phyloP scores from a whole-genome alignment of 2,888 invertebrate genomes.

The Eurytoma adleriae region DNA sequence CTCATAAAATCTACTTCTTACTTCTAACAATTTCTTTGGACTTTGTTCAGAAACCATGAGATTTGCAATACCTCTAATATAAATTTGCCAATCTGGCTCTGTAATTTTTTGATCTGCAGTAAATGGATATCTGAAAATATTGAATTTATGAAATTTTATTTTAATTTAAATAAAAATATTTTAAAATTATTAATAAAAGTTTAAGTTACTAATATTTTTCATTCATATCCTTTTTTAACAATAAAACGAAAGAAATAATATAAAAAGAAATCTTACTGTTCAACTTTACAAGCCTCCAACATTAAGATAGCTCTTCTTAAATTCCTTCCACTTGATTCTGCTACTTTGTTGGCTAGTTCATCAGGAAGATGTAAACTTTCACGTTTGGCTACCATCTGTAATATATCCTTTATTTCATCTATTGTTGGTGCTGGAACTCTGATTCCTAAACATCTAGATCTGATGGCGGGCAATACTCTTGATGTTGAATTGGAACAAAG shows the following conservation, averaged over 20 bases:
- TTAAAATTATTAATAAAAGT: slow-evolving; percentile 1
- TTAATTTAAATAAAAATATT: slow-evolving; percentile 13
- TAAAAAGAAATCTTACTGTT: slow-evolving; percentile 79
- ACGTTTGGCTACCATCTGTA: slow-evolving; percentile 84
- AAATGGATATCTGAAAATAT: slow-evolving; percentile 84
- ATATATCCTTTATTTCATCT: slow-evolving; percentile 84
- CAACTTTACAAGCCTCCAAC: slow-evolving; percentile 94
- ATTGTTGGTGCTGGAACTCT: slow-evolving; percentile 92
- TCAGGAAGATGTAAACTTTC: slow-evolving; percentile 88
- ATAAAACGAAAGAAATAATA: background rate
- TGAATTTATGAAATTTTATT: background rate
- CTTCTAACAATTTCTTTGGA: slow-evolving; percentile 88
- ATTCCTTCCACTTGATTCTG: slow-evolving; percentile 90
- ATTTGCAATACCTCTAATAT: slow-evolving; percentile 89
- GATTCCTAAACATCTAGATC: slow-evolving; percentile 94
- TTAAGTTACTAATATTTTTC: background rate
- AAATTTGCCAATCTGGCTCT: slow-evolving; percentile 96
- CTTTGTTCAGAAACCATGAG: slow-evolving; percentile 92
- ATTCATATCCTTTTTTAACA: background rate
- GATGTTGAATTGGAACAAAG: slow-evolving; percentile 96
- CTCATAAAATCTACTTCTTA: slow-evolving; percentile 94
- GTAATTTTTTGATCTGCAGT: slow-evolving; percentile 86
- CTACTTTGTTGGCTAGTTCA: slow-evolving; percentile 87
- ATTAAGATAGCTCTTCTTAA: slow-evolving; percentile 93
- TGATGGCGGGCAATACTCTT: slow-evolving; percentile 97